Evolutionary conservation across 2,888 invertebrate genomes (phyloP).

Genomic region (Hirtodrosophila alboralis): DNA sequence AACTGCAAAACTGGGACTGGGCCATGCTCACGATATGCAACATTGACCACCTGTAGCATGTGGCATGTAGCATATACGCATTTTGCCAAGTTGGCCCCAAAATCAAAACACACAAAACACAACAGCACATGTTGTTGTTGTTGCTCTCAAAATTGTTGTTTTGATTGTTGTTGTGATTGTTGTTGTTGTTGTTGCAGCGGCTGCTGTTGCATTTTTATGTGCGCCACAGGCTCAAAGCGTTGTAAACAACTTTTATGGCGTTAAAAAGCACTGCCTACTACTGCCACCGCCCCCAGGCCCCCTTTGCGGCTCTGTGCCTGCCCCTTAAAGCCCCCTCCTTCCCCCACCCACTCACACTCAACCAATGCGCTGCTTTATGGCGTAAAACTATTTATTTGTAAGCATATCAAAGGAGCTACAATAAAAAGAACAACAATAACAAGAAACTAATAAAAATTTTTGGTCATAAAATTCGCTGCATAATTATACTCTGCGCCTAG

Average conservation of each 20-base stretch:
- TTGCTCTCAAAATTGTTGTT: conserved; percentile 29
- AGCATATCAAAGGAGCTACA: conserved; percentile 74
- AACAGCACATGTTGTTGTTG: conserved; percentile 59
- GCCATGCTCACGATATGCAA: conserved; percentile 39
- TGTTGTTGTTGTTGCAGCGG: conserved; percentile 21
- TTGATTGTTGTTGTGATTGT: conserved; percentile 14
- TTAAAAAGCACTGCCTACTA: neutral
- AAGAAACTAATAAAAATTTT: conserved; percentile 38
- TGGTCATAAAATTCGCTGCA: conserved; percentile 66
- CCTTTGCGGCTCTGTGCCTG: no score
- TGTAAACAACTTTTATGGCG: conserved; percentile 76
- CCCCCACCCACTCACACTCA: neutral
- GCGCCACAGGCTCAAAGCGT: conserved; percentile 69
- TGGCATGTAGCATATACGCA: no score
- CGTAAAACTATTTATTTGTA: conserved; percentile 77
- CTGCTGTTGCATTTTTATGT: conserved; percentile 65
- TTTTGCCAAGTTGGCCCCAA: conserved; percentile 65
- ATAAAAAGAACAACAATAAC: conserved; percentile 37
- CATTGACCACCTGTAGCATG: conserved; percentile 69
- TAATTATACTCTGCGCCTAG: conserved; percentile 39
- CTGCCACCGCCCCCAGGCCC: neutral
- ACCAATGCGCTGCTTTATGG: conserved; percentile 56
- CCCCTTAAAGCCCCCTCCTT: no score
- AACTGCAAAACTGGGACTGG: conserved; percentile 39
- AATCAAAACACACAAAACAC: conserved; percentile 73